Base-by-base conservation (phyloP, 2,113 vertebrate species). In the Grammomys surdaster region DNA sequence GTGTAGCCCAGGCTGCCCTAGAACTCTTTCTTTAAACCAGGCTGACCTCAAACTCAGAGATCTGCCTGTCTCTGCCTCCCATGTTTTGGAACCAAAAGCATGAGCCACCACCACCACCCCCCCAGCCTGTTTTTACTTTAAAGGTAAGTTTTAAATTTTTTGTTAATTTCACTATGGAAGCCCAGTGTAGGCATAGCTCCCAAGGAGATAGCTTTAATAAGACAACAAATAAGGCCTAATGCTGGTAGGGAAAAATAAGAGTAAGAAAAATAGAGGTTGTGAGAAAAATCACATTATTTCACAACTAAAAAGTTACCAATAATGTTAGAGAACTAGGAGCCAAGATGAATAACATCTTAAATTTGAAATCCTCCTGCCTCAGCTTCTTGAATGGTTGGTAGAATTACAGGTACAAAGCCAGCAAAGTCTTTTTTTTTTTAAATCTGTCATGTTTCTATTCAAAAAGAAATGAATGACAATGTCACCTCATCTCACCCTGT, bases 261-360 rank as follows among this genome's bases (percentile, higher is more conserved):
- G 88, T 46, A 91, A 43, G 43, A 80, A 60, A 73, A 82, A 77
- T 12, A 63, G 60, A 89, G 26, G 63, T 58, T 88, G 76, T 90
- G 51, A 75, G 56, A 67, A 65, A 89, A 92, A 60, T 48, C 48
- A n/a, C 6, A 67, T 84, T 70, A 22, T 22, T n/a, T 72, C 17
- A 40, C 54, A 89, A 65, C 84, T 80, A 93, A 91, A 82, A 95
- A 67, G 22, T 65, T 70, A 48, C 56, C 67, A 16, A 17, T 80
- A 16, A 88, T n/a, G 67, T 77, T 43, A 86, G 56, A 89, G 77
- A 70, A 51, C 43, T 36, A 22, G 31, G 13, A 70, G 46, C 86
- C 73, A 60, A 76, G 90, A 90, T 51, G 20, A 80, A 72, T 77
- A 63, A 48, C 24, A 33, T 92, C 56, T 89, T 51, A 75, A 43